Evolutionary conservation across 30 jellyfish, hydroid and myxozoan genomes (phyloP), one percentile per base, ranked within the genome.

Genomic region (Pelagia noctiluca): DNA sequence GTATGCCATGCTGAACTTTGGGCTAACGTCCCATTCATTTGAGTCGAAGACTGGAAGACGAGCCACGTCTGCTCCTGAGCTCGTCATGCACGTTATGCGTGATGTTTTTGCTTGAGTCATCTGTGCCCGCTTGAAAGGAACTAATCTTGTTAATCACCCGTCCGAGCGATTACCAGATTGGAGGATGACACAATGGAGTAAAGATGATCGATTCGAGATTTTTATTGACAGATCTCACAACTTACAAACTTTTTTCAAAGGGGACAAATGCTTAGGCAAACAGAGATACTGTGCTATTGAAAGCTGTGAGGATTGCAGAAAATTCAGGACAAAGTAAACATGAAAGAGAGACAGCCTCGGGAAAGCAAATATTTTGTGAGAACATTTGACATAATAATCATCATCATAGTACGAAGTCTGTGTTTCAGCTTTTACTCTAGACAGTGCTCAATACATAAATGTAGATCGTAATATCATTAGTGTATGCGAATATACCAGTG

Each of bases 101-200:
- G 92, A 82, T 82, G 54, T 82, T 66, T 68, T 75, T 66, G 57
- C 88, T 83, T 76, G 49, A 50, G 78, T 86, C 89, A 86, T 76
- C 66, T 76, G 96, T 52, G 86, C 84, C 61, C 66, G 65, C 50
- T 88, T 50, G 76, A 70, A 88, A 80, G 65, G 90, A 78, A 70
- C 32, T 88, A 80, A 88, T 88, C 97, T 76, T 66, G 87, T 88
- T 88, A 88, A 65, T 50, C 76, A 85, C 80, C 97, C 71, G 71
- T 88, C 97, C 71, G 74, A 75, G 52, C 63, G 74, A 77, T 75
- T 85, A 85, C 74, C 82, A 86, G 96, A 75, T 86, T 86, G 83
- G 96, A 68, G 57, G 84, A 30, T 38, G 79, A 62, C 35, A 82
- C 92, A 82, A 82, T 68, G 63, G 71, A 54, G 24, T 34, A 33